Base-by-base conservation (phyloP, 2,888 invertebrate genomes). In the Cetonia aurata region DNA sequence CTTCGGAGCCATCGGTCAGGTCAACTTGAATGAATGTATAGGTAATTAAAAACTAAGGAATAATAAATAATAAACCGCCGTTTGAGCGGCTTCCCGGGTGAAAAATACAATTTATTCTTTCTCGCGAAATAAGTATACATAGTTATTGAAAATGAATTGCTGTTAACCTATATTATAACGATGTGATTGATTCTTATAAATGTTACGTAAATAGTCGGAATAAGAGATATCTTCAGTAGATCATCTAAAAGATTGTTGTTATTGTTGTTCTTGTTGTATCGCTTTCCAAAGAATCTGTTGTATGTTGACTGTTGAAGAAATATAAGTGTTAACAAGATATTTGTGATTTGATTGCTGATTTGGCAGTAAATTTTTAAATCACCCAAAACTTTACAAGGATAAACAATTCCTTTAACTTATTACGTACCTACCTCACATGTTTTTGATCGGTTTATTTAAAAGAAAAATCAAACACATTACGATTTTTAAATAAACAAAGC, bases 1-100 rank as follows among this genome's bases (percentile, higher is more conserved):
- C 65, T 96, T 95, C 86, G 95, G 95, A 70, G 93, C 95, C 71
- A 93, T 96, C 76, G 94, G 94, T 42, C 94, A 91, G 85, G 90
- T 92, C 79, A 89, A 89, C 82, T 86, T 92, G 78, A 87, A 88
- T 77, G 83, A 85, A 77, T 84, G 81, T 77, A 76, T 83, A 77
- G 83, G 83, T 83, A 74, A 74, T 74, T 75, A 59, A 46, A 62
- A 62, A 62, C 62, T 62, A 62, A 62, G 62, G 62, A 62, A 62
- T 62, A 62, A 60, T 46, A 25, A 62, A 60, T 46, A 25, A 46
- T 25, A 25, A 25, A 25, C 25, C 3, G 25, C 50, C 50, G 9
- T 4, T 13, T 17, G 50, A 9, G 6, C 50, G 15, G 15, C 15
- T 10, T 15, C 3, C 19, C 15, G 9, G 19, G 13, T 15, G 17